Evolutionary conservation across 2,797 vertebrate genomes (phyloP).

Genomic region (Staurois parvus): DNA sequence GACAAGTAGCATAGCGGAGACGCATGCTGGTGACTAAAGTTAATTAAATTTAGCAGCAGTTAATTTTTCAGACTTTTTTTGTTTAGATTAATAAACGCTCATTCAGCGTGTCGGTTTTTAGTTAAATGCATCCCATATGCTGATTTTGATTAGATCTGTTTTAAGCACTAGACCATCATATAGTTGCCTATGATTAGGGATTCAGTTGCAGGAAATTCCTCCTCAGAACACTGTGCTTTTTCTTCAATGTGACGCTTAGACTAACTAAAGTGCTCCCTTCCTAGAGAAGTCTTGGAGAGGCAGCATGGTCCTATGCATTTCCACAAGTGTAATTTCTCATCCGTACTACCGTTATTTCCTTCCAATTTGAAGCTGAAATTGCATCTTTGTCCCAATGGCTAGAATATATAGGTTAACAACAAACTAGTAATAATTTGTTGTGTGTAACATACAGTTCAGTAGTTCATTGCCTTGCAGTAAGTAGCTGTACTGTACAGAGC

Average conservation of each 20-base stretch:
- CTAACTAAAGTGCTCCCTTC: conserved; percentile 18
- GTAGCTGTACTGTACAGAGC: background rate
- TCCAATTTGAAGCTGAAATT: background rate
- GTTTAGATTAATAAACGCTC: conserved; percentile 57
- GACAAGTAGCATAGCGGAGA: conserved; percentile 57
- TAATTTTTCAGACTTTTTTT: conserved; percentile 61
- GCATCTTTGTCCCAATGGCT: background rate
- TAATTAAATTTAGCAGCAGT: conserved; percentile 68
- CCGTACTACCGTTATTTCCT: background rate
- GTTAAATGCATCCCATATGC: conserved; percentile 57
- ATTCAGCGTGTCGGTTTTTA: conserved; percentile 25
- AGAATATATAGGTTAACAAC: background rate
- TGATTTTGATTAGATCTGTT: conserved; percentile 54
- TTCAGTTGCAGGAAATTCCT: conserved; percentile 59
- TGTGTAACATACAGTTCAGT: background rate
- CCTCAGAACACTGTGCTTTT: conserved; percentile 39
- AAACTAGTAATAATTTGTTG: background rate
- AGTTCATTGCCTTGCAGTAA: background rate
- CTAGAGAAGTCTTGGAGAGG: background rate
- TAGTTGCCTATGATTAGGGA: conserved; percentile 45
- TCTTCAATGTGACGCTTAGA: conserved; percentile 16
- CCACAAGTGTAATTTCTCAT: conserved; percentile 2
- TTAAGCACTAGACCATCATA: conserved; percentile 61
- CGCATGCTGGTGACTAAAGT: conserved; percentile 62
- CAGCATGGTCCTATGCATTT: background rate